Conservation (phyloP, 2,797 vertebrate species). For the Calcarius lapponicus region DNA sequence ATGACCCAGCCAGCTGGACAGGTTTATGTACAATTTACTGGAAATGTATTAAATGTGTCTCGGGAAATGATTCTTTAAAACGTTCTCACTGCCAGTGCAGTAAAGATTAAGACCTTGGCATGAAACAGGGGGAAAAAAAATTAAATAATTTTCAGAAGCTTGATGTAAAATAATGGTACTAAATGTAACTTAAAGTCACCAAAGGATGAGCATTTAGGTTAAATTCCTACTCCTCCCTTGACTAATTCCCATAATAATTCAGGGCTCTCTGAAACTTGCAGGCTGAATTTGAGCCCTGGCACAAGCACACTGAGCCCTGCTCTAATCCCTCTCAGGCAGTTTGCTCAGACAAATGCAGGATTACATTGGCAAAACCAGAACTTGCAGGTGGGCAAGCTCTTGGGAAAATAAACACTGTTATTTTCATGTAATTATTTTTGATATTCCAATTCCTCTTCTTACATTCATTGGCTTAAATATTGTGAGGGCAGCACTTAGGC, state of each 20-base stretch:
- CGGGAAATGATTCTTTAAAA: slow-evolving; percentile 81
- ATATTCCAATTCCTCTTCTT: slow-evolving; percentile 25
- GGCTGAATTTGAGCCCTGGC: slow-evolving; percentile 23
- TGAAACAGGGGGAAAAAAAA: slow-evolving; percentile 63
- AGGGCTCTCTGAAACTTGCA: background rate
- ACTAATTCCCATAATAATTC: slow-evolving; percentile 42
- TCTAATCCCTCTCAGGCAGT: background rate
- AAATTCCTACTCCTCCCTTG: background rate
- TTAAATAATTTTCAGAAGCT: slow-evolving; percentile 69
- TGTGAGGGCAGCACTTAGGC: background rate
- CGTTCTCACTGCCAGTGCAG: slow-evolving; percentile 70
- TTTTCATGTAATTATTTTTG: slow-evolving; percentile 40
- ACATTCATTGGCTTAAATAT: slow-evolving; percentile 11
- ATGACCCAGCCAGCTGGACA: slow-evolving; percentile 74
- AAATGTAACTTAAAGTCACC: slow-evolving; percentile 26
- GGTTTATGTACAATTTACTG: slow-evolving; percentile 76
- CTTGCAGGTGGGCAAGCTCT: slow-evolving; percentile 50
- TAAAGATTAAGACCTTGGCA: slow-evolving; percentile 74
- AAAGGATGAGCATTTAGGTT: slow-evolving; percentile 13
- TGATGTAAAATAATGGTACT: slow-evolving; percentile 51
- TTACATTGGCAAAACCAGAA: background rate
- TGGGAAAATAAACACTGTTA: slow-evolving; percentile 31
- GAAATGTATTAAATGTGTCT: slow-evolving; percentile 78
- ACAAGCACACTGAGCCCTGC: background rate
- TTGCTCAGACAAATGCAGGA: slow-evolving; percentile 18